A percentile compares a stretch with the other conserved stretches of the same genome.
These are phyloP conservation scores for Smutsia gigantea DNA, from an alignment of 2,797 vertebrate species.

Conservation along the genomic window DNA sequence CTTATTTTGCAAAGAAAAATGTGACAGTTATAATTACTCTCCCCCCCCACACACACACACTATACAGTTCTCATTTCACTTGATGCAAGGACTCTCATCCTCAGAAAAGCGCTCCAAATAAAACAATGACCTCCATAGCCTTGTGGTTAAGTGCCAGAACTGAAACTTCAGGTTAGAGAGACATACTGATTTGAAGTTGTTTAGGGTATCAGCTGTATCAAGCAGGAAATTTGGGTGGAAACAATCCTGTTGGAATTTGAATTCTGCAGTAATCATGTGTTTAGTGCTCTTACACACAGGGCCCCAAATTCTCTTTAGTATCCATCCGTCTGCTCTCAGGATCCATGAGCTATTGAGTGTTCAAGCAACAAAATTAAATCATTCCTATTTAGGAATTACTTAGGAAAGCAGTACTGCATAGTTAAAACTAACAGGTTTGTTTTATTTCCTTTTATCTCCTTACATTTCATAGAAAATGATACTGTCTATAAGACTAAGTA, in stretches of 20 bases:
- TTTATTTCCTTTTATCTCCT: not conserved
- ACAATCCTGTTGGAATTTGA: constrained; percentile 7
- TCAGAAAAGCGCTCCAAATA: constrained; percentile 37
- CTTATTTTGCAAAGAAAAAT: constrained; percentile 42
- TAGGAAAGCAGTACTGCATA: not conserved
- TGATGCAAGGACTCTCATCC: not conserved
- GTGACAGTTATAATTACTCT: not conserved
- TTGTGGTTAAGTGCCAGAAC: not conserved
- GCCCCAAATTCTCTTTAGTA: not conserved
- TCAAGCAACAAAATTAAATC: constrained; percentile 34
- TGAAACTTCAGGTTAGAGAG: constrained; percentile 21
- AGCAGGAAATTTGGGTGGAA: not conserved
- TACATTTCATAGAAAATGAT: constrained; percentile 5
- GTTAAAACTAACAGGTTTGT: not conserved
- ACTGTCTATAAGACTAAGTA: not conserved
- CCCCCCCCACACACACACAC: too few species aligned
- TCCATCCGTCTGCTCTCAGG: not conserved
- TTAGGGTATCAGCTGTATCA: not conserved
- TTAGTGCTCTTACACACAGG: not conserved
- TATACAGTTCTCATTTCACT: not conserved
- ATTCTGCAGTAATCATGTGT: not conserved
- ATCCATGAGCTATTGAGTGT: not conserved
- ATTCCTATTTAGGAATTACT: constrained; percentile 35
- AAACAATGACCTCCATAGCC: not conserved
- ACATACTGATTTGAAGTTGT: constrained; percentile 38